Conservation (phyloP, 1,140 invertebrate genomes). For the Drosophila kurseongensis region DNA sequence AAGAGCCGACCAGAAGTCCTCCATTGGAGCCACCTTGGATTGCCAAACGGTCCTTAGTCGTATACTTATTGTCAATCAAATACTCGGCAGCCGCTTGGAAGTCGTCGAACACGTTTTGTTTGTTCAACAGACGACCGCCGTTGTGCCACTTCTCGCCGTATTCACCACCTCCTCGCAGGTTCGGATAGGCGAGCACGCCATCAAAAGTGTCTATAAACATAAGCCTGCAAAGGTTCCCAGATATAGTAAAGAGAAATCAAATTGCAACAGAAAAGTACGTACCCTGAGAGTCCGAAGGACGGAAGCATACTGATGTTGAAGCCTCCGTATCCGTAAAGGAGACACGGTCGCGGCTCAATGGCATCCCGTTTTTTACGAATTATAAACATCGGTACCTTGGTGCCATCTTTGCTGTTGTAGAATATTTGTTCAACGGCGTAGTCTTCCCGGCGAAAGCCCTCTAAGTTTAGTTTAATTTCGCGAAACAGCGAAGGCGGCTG, state of each 20-base stretch:
- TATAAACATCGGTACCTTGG: slow-evolving; percentile 99
- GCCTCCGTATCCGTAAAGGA: slow-evolving; percentile 98
- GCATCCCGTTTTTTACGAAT: slow-evolving; percentile 91
- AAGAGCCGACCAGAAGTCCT: slow-evolving; percentile 96
- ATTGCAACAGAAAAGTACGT: not conserved
- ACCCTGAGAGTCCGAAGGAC: slow-evolving; percentile 86
- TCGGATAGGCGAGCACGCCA: slow-evolving; percentile 95
- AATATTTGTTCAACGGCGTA: slow-evolving; percentile 97
- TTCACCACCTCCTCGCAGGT: slow-evolving; percentile 98
- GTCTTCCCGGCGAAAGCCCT: slow-evolving; percentile 91
- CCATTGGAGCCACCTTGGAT: slow-evolving; percentile 99
- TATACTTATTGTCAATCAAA: slow-evolving; percentile 93
- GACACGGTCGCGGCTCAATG: slow-evolving; percentile 89
- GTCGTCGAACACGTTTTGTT: slow-evolving; percentile 99
- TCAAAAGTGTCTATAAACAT: slow-evolving; percentile 96
- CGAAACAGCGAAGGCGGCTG: slow-evolving; percentile 88
- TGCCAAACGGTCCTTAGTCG: slow-evolving; percentile 89
- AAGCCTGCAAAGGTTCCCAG: slow-evolving; percentile 82
- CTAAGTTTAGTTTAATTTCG: slow-evolving; percentile 90
- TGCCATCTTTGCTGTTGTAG: slow-evolving; percentile 97
- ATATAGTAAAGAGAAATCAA: not conserved
- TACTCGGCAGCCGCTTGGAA: slow-evolving; percentile 97
- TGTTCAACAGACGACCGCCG: slow-evolving; percentile 94
- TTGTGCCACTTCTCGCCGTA: slow-evolving; percentile 99
- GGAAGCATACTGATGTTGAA: slow-evolving; percentile 97